Conservation (phyloP, 2,113 vertebrate species). For the Proterorhinus semilunaris region DNA sequence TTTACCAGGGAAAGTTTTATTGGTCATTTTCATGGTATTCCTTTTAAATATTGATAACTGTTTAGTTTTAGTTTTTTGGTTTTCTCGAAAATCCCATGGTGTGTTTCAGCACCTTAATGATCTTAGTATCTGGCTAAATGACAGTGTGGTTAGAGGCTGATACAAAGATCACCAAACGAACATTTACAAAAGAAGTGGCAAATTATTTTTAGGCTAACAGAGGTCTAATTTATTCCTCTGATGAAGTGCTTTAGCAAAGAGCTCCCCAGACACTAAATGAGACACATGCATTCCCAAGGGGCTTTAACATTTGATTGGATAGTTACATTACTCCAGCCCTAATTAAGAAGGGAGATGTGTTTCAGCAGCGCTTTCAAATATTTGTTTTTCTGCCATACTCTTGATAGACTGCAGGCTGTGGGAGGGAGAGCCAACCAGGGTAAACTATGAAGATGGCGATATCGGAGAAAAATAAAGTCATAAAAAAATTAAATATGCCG, state of each 20-base stretch:
- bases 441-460: slow-evolving; percentile 48
- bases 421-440: slow-evolving; percentile 45
- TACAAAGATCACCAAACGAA: slow-evolving; percentile 64
- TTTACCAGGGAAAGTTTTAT: not conserved
- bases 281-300: slow-evolving; percentile 72
- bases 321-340: slow-evolving; percentile 77
- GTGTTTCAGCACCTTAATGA: slow-evolving; percentile 12
- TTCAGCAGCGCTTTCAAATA: slow-evolving; percentile 78
- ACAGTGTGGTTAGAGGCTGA: slow-evolving; percentile 44
- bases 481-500: slow-evolving; percentile 18
- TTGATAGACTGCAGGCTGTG: slow-evolving; percentile 70
- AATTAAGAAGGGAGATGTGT: slow-evolving; percentile 80
- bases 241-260: slow-evolving; percentile 80
- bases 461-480: not conserved
- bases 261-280: slow-evolving; percentile 78
- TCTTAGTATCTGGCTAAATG: slow-evolving; percentile 28
- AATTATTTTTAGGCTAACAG: slow-evolving; percentile 77
- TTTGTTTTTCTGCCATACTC: slow-evolving; percentile 75
- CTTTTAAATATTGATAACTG: not conserved
- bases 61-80: not conserved
- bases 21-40: not conserved
- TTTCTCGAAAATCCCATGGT: not conserved
- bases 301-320: slow-evolving; percentile 75
- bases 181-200: slow-evolving; percentile 64
- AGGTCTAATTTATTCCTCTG: slow-evolving; percentile 80